Evolutionary conservation across 64 coral and sea anemone genomes (phyloP), one percentile per base, ranked within the genome.

Genomic region (Pocillopora verrucosa): DNA sequence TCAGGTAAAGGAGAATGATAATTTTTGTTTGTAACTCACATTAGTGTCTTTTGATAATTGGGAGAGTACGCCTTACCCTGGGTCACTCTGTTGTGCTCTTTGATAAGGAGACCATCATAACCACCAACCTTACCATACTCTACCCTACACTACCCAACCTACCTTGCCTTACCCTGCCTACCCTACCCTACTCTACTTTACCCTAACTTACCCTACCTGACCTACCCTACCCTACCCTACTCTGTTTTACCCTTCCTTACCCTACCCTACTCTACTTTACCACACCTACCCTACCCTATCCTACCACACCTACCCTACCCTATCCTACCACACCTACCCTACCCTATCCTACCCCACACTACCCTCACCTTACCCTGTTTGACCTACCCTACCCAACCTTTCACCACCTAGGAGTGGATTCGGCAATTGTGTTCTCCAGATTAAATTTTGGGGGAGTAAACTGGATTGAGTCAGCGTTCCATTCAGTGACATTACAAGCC

Each of bases 1-100:
- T 60, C 95, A 97, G 91, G 95, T 97, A 61, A 69, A 41, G 0
- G 7, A 16, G 36, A 1, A 38, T 20, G 20, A 34, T 26, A 37
- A 37, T 22, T 17, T 63, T 36, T 64, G 4, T 35, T 64, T 57
- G 20, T 34, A 82, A 51, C 16, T 17, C 17, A 10, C 79, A 63
- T 17, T 22, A 6, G 5, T 15, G 34, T 24, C 25, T 57, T 81
- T 61, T 15, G 57, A 56, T 38, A 17, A 22, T 51, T 51, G 41
- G 0, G 41, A 4, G 41, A 51, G 41, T 51, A 51, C 7, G 41
- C 1, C 41, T 7, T 51, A 51, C 41, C 41, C 41, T 51, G 41
- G 41, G 3, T 51, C 7, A 51, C 41, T 51, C 1, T 51, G 41
- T 30, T 51, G 41, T 51, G 1, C 7, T 51, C 41, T 51, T 51